Base-by-base conservation (phyloP, 2,797 vertebrate genomes). In the Myotis vivesi region DNA sequence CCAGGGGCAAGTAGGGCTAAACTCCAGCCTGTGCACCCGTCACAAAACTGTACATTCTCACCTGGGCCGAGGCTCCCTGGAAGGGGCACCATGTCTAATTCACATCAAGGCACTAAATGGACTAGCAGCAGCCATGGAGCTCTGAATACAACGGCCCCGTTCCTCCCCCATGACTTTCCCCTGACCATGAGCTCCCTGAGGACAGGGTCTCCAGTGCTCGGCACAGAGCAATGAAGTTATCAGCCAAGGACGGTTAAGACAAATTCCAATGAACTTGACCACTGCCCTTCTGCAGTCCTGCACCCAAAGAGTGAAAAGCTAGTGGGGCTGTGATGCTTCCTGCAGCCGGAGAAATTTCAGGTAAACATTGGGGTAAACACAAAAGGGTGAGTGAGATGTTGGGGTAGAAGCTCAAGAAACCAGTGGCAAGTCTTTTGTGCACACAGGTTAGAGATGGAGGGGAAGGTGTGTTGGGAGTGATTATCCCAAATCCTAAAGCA, bases 81-180 rank as follows among this genome's bases (percentile, higher is more conserved):
- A 84, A 73, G 28, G 53, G 44, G 30, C 55, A 17, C 75, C 9
- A 0, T 59, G 77, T 72, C 75, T 55, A 66, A 73, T 23, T 90
- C 80, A 44, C 71, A 57, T 53, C 92, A 94, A 96, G 93, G 96
- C 81, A 89, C 68, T 17, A 4, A 44, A 6, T 7, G 33, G 79
- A 75, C 57, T 8, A 64, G 87, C 53, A 83, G 79, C 62, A 77
- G 82, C 76, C 91, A 73, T 0, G 57, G 79, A 44, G 36, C 30
- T 44, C 19, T 44, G 5, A 81, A 51, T 3, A 20, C 55, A 68
- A 11, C 3, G n/a, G 41, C 23, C 23, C 16, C 12, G 0, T 11
- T 4, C 16, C 33, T 53, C 17, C 51, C 51, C 22, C 71, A 2
- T 38, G 59, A 85, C 68, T 12, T 51, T 30, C 33, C 38, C 28